A percentile compares a stretch with the other conserved stretches of the same genome.
phyloP scores from a whole-genome alignment of 1,140 invertebrate species.

The Bicyclus anynana region DNA sequence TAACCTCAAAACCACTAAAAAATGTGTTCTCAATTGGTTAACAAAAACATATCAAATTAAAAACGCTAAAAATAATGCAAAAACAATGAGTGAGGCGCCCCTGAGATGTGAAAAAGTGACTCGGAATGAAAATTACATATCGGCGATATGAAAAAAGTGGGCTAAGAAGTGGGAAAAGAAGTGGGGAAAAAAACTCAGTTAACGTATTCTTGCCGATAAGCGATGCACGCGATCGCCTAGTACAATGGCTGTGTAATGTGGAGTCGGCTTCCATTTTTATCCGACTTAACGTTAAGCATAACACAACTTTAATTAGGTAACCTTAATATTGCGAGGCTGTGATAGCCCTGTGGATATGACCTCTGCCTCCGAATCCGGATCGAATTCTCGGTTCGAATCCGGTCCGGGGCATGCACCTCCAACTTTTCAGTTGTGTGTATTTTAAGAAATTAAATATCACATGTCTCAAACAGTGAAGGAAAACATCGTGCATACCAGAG shows the following conservation, averaged over 20 bases:
- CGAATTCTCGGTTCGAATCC: too few species aligned
- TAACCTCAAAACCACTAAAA: not conserved
- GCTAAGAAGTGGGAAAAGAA: conserved; percentile 4
- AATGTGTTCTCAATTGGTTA: not conserved
- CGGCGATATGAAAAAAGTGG: conserved; percentile 51
- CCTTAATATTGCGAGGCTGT: too few species aligned
- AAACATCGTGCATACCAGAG: too few species aligned
- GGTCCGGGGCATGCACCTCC: too few species aligned
- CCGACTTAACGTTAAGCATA: too few species aligned
- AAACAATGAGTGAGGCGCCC: conserved; percentile 46
- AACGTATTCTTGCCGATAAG: conserved; percentile 54
- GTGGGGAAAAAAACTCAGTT: conserved; percentile 46
- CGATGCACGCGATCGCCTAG: conserved; percentile 42
- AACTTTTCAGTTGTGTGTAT: too few species aligned
- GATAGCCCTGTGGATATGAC: too few species aligned
- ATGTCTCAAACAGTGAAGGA: too few species aligned
- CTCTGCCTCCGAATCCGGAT: too few species aligned
- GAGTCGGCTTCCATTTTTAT: conserved; percentile 19
- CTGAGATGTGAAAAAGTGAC: conserved; percentile 54
- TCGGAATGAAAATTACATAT: conserved; percentile 62
- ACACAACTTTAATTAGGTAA: not conserved
- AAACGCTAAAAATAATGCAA: conserved; percentile 24
- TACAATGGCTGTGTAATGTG: conserved; percentile 9
- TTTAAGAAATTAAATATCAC: too few species aligned
- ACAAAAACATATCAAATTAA: not conserved